These are phyloP conservation scores for Thysanoteuthis rhombus DNA, from an alignment of 2,888 invertebrate species.

Conservation along the genomic window DNA sequence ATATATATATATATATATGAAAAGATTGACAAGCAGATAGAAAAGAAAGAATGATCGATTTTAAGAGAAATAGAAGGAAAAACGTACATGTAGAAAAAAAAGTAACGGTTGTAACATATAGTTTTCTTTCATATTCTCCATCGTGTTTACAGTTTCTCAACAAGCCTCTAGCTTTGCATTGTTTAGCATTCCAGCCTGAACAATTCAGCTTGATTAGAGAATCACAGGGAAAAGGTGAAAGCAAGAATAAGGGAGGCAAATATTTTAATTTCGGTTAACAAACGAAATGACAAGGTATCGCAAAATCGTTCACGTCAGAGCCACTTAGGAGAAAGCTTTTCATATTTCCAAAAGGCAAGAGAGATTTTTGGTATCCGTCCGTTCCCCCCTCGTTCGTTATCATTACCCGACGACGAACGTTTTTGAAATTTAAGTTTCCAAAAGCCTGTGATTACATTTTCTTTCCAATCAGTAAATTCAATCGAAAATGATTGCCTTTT, in stretches of 20 bases:
- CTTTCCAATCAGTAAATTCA: not conserved
- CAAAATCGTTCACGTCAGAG: not conserved
- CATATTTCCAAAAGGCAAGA: not conserved
- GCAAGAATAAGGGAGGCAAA: not conserved
- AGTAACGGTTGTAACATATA: not conserved
- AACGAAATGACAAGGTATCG: not conserved
- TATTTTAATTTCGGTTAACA: conserved; percentile 12
- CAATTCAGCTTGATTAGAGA: not conserved
- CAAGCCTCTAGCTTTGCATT: not conserved
- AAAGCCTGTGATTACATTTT: not conserved
- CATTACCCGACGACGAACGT: not conserved
- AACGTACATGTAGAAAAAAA: not conserved
- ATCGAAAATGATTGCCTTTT: not conserved
- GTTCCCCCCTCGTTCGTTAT: not conserved
- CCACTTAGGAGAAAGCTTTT: not conserved
- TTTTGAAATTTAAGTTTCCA: not conserved
- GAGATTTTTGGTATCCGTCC: not conserved
- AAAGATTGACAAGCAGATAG: too few species aligned
- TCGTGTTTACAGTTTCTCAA: not conserved
- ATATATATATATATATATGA: too few species aligned
- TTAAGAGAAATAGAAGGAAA: not conserved
- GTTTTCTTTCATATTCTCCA: not conserved
- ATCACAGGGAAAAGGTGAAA: not conserved
- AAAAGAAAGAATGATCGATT: too few species aligned
- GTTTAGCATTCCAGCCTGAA: not conserved